These are phyloP conservation scores for Mus musculus DNA, from an alignment of 2,113 vertebrate genomes.

Conservation along the genomic window GRCm39 chr5:67873001-67873500, in stretches of 20 bases:
- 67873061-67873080: background rate
- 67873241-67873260: background rate
- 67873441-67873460: background rate
- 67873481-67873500: background rate
- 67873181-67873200: background rate
- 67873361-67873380: background rate
- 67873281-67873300: background rate
- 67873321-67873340: background rate
- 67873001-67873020: background rate
- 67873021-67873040: background rate
- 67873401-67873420: background rate
- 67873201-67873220: background rate
- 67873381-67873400: background rate
- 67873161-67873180: background rate
- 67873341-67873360: background rate
- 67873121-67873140: conserved; percentile 5
- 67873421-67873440: background rate
- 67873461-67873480: background rate
- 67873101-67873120: background rate
- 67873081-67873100: background rate
- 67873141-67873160: background rate
- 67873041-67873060: rapidly evolving
- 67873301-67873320: background rate
- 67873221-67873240: background rate
- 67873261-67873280: background rate